These are phyloP conservation scores for Lutraria rhynchaena DNA, from an alignment of 1,140 invertebrate species.

Conservation along the genomic window DNA sequence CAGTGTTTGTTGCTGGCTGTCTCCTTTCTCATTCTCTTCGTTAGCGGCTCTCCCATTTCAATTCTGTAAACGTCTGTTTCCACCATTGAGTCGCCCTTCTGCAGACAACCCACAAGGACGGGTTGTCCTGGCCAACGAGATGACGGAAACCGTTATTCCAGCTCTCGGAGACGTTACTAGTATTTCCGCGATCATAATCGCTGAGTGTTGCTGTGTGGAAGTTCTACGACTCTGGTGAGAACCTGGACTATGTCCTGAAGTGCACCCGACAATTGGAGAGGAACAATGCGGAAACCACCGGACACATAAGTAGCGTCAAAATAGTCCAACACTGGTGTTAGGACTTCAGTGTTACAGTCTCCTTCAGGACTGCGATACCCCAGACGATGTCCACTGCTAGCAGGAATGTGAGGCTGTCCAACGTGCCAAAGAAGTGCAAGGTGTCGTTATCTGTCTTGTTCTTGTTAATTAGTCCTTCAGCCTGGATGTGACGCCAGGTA, in stretches of 20 bases:
- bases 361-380: slow-evolving; percentile 32
- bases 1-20: slow-evolving; percentile 11
- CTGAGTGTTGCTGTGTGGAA: slow-evolving; percentile 36
- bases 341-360: slow-evolving; percentile 23
- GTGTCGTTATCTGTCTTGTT: slow-evolving; percentile 50
- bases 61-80: not conserved
- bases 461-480: slow-evolving; percentile 41
- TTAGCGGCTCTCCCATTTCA: not conserved
- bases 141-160: slow-evolving; percentile 44
- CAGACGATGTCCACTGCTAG: slow-evolving; percentile 33
- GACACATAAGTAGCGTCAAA: slow-evolving; percentile 54
- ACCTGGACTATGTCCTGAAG: not conserved
- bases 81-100: slow-evolving; percentile 34
- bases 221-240: slow-evolving; percentile 33
- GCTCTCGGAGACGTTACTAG: slow-evolving; percentile 56
- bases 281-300: not conserved
- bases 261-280: not conserved
- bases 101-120: slow-evolving; percentile 48
- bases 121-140: slow-evolving; percentile 47
- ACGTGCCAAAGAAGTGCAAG: slow-evolving; percentile 58
- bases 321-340: slow-evolving; percentile 42
- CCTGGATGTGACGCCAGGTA: slow-evolving; percentile 60
- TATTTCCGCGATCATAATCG: slow-evolving; percentile 19
- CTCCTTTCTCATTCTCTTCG: slow-evolving; percentile 30
- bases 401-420: slow-evolving; percentile 63